phyloP scores from a whole-genome alignment of 2,888 invertebrate species.

The Steinernema scapterisci region DNA sequence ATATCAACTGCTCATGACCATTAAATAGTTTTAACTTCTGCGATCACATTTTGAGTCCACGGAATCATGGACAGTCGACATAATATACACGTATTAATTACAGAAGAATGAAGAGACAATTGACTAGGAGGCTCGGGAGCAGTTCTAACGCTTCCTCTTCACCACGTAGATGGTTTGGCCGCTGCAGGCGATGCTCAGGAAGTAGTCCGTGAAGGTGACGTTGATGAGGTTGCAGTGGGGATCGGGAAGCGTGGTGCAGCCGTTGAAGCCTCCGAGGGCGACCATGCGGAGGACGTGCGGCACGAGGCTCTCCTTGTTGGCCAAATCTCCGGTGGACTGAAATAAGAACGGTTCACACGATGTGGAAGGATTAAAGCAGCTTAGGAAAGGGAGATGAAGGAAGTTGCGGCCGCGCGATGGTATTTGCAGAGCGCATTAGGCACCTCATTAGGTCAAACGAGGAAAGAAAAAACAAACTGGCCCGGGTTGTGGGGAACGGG shows the following conservation, averaged over 20 bases:
- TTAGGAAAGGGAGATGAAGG: background rate
- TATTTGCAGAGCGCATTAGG: background rate
- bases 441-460: constrained; percentile 10
- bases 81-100: constrained; percentile 15
- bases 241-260: constrained; percentile 20
- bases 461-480: background rate
- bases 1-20: constrained; percentile 1
- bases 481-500: background rate
- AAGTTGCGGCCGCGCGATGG: background rate
- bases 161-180: constrained; percentile 35
- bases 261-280: constrained; percentile 20
- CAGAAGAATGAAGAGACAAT: background rate
- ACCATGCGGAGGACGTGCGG: constrained; percentile 29
- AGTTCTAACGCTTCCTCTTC: constrained; percentile 22
- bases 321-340: constrained; percentile 40
- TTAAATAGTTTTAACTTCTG: background rate
- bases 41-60: too few species aligned
- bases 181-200: constrained; percentile 31
- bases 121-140: background rate
- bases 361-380: background rate
- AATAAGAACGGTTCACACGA: constrained; percentile 5
- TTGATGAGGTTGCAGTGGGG: constrained; percentile 28
- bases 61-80: background rate
- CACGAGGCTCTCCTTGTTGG: constrained; percentile 35
- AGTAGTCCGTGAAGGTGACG: constrained; percentile 34